These are phyloP conservation scores for Rhopalosiphum nymphaeae DNA, from an alignment of 2,888 invertebrate genomes.

Conservation along the genomic window DNA sequence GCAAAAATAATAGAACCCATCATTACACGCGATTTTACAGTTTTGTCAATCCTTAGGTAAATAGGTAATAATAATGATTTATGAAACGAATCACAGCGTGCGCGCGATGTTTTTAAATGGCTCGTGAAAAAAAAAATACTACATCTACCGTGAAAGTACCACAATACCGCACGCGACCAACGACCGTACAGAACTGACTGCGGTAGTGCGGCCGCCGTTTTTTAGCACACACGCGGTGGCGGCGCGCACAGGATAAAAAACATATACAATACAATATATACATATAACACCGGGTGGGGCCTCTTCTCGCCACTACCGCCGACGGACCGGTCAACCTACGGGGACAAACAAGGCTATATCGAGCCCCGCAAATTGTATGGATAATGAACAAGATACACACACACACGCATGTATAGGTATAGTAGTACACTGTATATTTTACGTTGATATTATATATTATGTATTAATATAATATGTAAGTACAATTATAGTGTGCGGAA, in stretches of 20 bases:
- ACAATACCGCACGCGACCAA: constrained; percentile 37
- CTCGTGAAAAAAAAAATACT: neutral
- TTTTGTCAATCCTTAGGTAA: neutral
- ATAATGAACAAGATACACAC: constrained; percentile 36
- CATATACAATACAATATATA: neutral
- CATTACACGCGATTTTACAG: neutral
- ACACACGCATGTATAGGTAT: neutral
- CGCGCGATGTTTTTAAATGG: neutral
- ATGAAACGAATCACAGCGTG: neutral
- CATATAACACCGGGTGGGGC: constrained; percentile 23
- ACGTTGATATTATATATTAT: neutral
- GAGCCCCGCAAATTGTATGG: neutral
- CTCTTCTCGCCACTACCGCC: neutral
- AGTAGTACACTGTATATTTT: neutral
- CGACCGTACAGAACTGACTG: constrained; percentile 40
- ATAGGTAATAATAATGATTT: neutral
- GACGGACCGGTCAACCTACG: constrained; percentile 46
- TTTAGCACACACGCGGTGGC: constrained; percentile 37
- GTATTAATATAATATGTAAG: neutral
- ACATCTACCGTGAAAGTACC: neutral
- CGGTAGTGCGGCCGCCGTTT: constrained; percentile 23
- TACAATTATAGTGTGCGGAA: neutral
- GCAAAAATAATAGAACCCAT: constrained; percentile 1
- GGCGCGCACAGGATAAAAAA: constrained; percentile 18
- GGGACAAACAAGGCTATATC: constrained; percentile 34